These are phyloP conservation scores for Perca schrenkii DNA, from an alignment of 2,113 vertebrate genomes.

Conservation along the genomic window DNA sequence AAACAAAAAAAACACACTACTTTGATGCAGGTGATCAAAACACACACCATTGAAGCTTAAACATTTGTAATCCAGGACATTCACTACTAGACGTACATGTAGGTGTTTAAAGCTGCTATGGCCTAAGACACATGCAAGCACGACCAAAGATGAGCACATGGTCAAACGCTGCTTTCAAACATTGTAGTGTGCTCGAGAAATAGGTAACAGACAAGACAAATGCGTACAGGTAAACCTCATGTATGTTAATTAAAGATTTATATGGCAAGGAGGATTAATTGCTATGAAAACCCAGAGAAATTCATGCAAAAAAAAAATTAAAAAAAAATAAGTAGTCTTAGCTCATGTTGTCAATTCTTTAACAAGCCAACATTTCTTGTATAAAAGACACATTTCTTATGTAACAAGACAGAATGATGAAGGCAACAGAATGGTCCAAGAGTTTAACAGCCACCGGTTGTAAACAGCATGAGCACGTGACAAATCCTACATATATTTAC, in stretches of 20 bases:
- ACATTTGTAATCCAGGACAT: slow-evolving; percentile 1
- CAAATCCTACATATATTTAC: neutral
- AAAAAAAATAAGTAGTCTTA: no score
- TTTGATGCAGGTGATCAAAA: no score
- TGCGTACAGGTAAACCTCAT: slow-evolving; percentile 16
- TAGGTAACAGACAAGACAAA: neutral
- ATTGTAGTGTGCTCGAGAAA: neutral
- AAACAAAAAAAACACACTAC: neutral
- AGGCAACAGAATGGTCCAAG: slow-evolving; percentile 8
- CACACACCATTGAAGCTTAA: no score
- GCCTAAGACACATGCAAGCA: slow-evolving; percentile 14
- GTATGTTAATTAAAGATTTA: neutral
- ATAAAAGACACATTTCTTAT: neutral
- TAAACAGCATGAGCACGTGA: neutral
- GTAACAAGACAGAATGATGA: neutral
- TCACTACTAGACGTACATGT: neutral
- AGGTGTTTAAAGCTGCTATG: neutral
- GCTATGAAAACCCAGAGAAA: neutral
- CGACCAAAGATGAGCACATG: neutral
- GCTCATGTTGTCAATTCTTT: neutral
- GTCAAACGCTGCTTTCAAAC: slow-evolving; percentile 12
- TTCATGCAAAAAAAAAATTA: neutral
- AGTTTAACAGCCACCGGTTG: slow-evolving; percentile 8
- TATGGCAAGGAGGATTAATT: neutral
- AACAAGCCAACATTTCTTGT: neutral